phyloP scores from a whole-genome alignment of 2,888 invertebrate genomes.

The Megaustenia siamemsis region DNA sequence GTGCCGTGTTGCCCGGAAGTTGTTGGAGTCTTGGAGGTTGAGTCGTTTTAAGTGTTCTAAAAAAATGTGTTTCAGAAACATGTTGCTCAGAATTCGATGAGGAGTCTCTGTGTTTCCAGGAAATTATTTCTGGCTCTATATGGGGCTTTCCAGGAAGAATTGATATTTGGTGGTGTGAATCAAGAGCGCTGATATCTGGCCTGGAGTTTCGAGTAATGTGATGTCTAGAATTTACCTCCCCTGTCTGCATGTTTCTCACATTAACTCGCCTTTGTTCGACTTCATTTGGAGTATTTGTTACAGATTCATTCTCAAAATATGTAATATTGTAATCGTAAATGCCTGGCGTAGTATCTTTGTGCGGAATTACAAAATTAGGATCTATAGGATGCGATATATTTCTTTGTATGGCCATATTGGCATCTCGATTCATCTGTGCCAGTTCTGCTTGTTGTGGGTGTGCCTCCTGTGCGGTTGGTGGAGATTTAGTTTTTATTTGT shows the following conservation, averaged over 20 bases:
- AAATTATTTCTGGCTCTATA: not conserved
- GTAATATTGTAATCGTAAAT: not conserved
- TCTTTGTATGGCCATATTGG: not conserved
- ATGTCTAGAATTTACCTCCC: not conserved
- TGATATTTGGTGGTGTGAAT: not conserved
- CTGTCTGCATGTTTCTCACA: not conserved
- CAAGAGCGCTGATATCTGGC: not conserved
- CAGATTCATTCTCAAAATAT: not conserved
- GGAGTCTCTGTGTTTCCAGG: not conserved
- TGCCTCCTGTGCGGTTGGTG: not conserved
- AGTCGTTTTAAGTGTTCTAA: not conserved
- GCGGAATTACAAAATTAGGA: not conserved
- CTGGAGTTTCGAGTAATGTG: not conserved
- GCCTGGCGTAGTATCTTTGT: not conserved
- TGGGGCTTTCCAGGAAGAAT: not conserved
- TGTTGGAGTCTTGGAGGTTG: not conserved
- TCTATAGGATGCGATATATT: not conserved
- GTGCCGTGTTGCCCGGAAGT: not conserved
- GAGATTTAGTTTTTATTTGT: not conserved
- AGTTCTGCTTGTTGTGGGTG: not conserved
- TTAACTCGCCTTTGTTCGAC: not conserved
- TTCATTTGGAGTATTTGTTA: not conserved
- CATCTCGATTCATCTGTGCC: not conserved
- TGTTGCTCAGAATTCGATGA: not conserved
- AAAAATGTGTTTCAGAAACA: not conserved